Conservation (phyloP, 2,113 vertebrate species). For the Neodontobutis hainanensis region DNA sequence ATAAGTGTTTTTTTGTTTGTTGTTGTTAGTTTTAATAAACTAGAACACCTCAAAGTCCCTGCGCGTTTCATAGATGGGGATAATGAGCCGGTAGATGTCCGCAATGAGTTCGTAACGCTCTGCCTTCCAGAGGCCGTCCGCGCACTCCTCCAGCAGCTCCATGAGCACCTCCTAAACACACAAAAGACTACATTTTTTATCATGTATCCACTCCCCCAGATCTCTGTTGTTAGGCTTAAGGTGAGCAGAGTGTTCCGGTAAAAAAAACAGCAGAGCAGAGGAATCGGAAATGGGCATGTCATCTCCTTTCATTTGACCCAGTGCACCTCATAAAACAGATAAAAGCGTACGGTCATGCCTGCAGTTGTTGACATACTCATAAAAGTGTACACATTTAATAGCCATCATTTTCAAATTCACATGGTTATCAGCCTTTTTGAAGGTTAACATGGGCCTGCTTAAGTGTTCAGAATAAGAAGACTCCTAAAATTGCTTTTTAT, state of each 20-base stretch:
- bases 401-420: constrained; percentile 14
- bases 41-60: constrained; percentile 94
- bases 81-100: constrained; percentile 94
- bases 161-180: constrained; percentile 90
- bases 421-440: background rate
- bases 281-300: constrained; percentile 32
- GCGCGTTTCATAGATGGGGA: constrained; percentile 95
- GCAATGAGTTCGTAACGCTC: constrained; percentile 97
- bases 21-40: background rate
- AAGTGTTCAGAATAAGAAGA: background rate
- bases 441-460: background rate
- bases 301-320: constrained; percentile 19
- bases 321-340: constrained; percentile 20
- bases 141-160: constrained; percentile 94
- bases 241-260: background rate
- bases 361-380: constrained; percentile 40
- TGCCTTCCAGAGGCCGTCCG: constrained; percentile 96
- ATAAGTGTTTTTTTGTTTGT: background rate
- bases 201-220: background rate
- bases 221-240: constrained; percentile 6
- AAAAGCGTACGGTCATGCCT: constrained; percentile 11
- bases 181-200: background rate
- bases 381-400: constrained; percentile 24
- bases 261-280: constrained; percentile 6
- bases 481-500: background rate